Base-by-base conservation (phyloP, 2,888 invertebrate genomes). In the Ichneumoninae sp. region DNA sequence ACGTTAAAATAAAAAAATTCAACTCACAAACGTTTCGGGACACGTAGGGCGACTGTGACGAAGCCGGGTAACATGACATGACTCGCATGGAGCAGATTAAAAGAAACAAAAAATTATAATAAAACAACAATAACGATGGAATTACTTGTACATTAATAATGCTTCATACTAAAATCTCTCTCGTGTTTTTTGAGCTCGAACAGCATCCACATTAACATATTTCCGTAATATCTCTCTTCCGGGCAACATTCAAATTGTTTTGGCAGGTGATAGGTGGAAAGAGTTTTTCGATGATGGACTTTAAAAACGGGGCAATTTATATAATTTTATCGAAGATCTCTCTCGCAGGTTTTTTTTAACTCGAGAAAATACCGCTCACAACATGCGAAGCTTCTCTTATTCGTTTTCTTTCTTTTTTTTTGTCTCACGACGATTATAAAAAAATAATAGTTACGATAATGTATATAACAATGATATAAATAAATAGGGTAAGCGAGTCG, bases 61-160 rank as follows among this genome's bases (percentile, higher is more conserved):
- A 90, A 93, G 91, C 90, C 91, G 89, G 89, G 91, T 91, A 90
- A 93, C 91, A 90, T 92, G 91, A 90, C 70, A 85, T 85, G 89
- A 90, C 88, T 86, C 89, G 83, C 81, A 89, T 74, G 72, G 85
- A 89, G 91, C 90, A 92, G 89, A 92, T 91, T 91, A 65, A 91
- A 91, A 91, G 88, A 90, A 90, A 91, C 89, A 91, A 91, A 92
- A 90, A 57, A 10, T 19, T 52, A 19, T 19, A 57, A 90, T 89
- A 91, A 87, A 91, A 92, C 90, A 92, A 92, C 89, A 91, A 90
- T 90, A 92, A 90, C 89, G 82, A 87, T 85, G 80, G 83, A 89
- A 79, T 78, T 76, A 74, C 68, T 83, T 50, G 26, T 82, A 82
- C 72, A 65, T 78, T 82, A 76, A 75, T 81, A 72, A 86, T 86